phyloP scores from a whole-genome alignment of 2,888 invertebrate genomes.

The Ornithoptera priamus region DNA sequence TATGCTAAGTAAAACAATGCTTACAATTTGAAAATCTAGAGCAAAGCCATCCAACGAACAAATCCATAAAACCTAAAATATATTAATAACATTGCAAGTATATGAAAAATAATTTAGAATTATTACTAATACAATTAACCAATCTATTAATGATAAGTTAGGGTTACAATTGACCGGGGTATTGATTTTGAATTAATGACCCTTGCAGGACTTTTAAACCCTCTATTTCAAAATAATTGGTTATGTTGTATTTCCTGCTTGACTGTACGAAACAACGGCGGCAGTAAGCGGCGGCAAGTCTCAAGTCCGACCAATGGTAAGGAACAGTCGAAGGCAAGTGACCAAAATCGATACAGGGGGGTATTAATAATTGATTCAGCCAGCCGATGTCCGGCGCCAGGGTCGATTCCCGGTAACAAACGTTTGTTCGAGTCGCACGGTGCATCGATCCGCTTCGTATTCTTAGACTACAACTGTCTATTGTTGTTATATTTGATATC shows the following conservation, averaged over 20 bases:
- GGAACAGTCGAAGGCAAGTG: slow-evolving; percentile 63
- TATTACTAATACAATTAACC: no score
- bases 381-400: slow-evolving; percentile 42
- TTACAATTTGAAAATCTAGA: neutral
- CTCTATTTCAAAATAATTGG: no score
- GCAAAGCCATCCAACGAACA: no score
- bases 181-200: no score
- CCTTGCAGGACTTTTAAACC: no score
- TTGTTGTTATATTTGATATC: slow-evolving; percentile 1
- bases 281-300: slow-evolving; percentile 1
- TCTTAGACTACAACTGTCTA: slow-evolving; percentile 11
- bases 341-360: slow-evolving; percentile 65
- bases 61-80: no score
- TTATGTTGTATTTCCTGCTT: neutral
- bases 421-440: slow-evolving; percentile 40
- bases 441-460: slow-evolving; percentile 32
- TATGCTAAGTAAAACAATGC: no score
- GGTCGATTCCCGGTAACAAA: slow-evolving; percentile 40
- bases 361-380: slow-evolving; percentile 55
- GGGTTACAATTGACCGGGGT: no score
- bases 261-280: neutral
- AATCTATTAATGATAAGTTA: no score
- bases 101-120: no score
- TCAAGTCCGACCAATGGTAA: slow-evolving; percentile 45
- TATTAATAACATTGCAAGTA: no score